Conservation (phyloP, 2,797 vertebrate species). For the Borostomias antarcticus region DNA sequence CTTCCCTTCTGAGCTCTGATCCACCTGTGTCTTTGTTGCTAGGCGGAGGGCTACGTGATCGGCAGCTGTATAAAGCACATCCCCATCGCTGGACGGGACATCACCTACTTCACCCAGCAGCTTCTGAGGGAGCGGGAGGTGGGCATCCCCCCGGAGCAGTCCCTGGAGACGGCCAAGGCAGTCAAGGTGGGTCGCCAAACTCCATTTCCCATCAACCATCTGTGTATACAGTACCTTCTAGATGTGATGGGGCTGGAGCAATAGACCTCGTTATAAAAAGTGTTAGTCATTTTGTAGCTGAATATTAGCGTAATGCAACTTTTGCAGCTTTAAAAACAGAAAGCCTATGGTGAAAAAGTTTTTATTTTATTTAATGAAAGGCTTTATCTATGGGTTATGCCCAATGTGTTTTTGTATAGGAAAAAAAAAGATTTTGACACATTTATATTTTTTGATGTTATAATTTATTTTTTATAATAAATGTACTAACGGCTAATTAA, state of each 20-base stretch:
- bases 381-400: no score
- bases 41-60: constrained; percentile 91
- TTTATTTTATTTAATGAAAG: no score
- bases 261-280: neutral
- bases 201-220: constrained; percentile 15
- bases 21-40: neutral
- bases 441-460: no score
- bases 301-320: no score
- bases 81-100: constrained; percentile 90
- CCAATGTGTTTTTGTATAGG: no score
- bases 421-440: no score
- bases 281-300: no score
- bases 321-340: no score
- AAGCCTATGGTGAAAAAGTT: no score
- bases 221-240: neutral
- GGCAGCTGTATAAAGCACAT: constrained; percentile 94
- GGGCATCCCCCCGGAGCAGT: constrained; percentile 90
- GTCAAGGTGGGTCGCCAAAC: constrained; percentile 78
- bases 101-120: constrained; percentile 92
- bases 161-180: constrained; percentile 90
- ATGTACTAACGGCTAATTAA: no score
- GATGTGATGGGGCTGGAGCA: neutral
- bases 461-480: no score
- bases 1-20: neutral
- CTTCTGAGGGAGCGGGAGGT: constrained; percentile 87